phyloP scores from a whole-genome alignment of 1,140 invertebrate genomes.

The Adelges cooleyi region DNA sequence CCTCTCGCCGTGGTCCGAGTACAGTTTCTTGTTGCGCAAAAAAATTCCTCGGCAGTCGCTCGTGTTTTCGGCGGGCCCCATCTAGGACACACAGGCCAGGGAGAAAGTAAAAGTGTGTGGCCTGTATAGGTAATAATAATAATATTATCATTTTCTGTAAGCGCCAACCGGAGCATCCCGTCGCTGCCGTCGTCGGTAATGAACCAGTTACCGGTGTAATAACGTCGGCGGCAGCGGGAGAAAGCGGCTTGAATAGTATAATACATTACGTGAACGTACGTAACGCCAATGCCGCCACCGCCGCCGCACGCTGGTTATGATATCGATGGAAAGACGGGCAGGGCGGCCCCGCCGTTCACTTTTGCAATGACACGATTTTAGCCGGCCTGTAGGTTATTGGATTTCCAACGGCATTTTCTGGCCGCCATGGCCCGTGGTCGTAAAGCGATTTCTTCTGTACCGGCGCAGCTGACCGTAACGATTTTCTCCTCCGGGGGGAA shows the following conservation, averaged over 20 bases:
- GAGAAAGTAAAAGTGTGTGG: conserved; percentile 26
- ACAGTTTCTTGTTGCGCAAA: neutral
- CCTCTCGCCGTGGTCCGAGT: neutral
- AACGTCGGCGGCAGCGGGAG: neutral
- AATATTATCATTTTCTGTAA: neutral
- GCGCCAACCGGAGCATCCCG: conserved; percentile 27
- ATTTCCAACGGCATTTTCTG: neutral
- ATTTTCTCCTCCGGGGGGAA: neutral
- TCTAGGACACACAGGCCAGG: neutral
- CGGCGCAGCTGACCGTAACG: conserved; percentile 12
- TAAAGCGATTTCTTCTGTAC: neutral
- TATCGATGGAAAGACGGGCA: no score
- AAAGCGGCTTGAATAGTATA: conserved; percentile 27
- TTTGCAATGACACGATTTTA: conserved; percentile 24
- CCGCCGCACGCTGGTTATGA: no score
- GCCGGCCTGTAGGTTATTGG: neutral
- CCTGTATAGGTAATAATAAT: no score
- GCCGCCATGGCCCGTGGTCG: neutral
- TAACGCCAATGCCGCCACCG: neutral
- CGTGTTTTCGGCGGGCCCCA: neutral
- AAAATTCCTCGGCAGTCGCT: neutral
- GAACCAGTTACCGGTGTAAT: conserved; percentile 26
- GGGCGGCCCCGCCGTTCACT: neutral
- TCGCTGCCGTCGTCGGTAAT: conserved; percentile 18
- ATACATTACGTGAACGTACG: conserved; percentile 25